Conservation (phyloP, 2,888 invertebrate genomes). For the Erebia epiphron region DNA sequence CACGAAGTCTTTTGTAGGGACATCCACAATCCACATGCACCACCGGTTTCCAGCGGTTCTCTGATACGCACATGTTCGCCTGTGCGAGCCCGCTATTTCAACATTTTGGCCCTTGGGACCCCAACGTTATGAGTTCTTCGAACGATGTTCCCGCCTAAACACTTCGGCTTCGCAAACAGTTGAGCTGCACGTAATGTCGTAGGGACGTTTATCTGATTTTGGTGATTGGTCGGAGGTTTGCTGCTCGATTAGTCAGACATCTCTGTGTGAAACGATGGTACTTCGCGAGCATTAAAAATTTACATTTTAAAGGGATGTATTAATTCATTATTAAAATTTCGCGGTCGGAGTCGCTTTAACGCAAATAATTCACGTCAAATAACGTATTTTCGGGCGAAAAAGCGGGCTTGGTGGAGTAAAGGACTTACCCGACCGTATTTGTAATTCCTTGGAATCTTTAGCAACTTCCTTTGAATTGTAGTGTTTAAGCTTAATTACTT, state of each 20-base stretch:
- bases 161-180: too few relatives aligned
- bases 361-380: conserved; percentile 64
- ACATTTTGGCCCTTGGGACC: too few relatives aligned
- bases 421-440: conserved; percentile 43
- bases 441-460: conserved; percentile 73
- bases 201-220: too few relatives aligned
- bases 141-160: too few relatives aligned
- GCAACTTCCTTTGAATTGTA: conserved; percentile 69
- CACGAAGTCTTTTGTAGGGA: too few relatives aligned
- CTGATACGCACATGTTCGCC: too few relatives aligned
- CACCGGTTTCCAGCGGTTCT: too few relatives aligned
- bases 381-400: conserved; percentile 52
- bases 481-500: conserved; percentile 70
- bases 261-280: conserved; percentile 30
- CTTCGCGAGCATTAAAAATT: conserved; percentile 74
- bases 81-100: too few relatives aligned
- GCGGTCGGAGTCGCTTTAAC: conserved; percentile 67
- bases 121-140: too few relatives aligned
- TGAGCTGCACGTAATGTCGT: too few relatives aligned
- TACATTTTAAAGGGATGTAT: conserved; percentile 78
- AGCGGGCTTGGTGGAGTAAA: conserved; percentile 28
- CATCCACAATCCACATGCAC: too few relatives aligned
- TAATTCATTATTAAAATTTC: conserved; percentile 79
- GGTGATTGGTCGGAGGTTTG: neutral
- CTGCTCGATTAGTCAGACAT: neutral